phyloP scores from a whole-genome alignment of 2,113 vertebrate species.

The Cygnus buccinator region DNA sequence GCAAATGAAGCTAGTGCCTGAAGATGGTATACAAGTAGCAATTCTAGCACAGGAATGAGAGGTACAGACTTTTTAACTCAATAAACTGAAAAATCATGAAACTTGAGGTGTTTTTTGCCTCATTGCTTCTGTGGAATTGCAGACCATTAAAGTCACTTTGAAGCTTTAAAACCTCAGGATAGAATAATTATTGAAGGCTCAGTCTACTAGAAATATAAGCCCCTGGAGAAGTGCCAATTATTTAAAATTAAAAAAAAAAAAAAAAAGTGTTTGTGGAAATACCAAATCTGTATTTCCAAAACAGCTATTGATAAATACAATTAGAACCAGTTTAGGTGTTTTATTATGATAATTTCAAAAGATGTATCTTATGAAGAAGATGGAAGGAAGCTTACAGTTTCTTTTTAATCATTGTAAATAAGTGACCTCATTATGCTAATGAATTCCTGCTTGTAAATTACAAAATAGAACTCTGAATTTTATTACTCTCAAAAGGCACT shows the following conservation, averaged over 20 bases:
- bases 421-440: background rate
- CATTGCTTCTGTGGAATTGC: background rate
- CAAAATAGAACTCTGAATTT: background rate
- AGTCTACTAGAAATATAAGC: background rate
- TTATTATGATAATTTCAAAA: background rate
- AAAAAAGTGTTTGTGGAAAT: background rate
- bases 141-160: background rate
- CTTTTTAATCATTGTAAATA: background rate
- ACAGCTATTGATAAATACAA: background rate
- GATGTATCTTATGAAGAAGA: background rate
- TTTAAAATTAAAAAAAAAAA: background rate
- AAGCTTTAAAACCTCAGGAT: background rate
- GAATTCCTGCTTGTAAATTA: background rate
- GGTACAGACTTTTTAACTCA: background rate
- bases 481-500: background rate
- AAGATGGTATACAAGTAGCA: background rate
- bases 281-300: background rate
- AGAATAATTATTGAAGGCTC: background rate
- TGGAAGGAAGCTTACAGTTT: background rate
- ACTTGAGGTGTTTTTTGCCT: background rate
- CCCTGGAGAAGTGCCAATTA: background rate
- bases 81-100: background rate
- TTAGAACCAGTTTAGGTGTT: background rate
- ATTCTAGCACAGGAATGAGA: background rate
- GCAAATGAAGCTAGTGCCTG: background rate